These are phyloP conservation scores for Lerema accius DNA, from an alignment of 1,140 invertebrate genomes.

Conservation along the genomic window DNA sequence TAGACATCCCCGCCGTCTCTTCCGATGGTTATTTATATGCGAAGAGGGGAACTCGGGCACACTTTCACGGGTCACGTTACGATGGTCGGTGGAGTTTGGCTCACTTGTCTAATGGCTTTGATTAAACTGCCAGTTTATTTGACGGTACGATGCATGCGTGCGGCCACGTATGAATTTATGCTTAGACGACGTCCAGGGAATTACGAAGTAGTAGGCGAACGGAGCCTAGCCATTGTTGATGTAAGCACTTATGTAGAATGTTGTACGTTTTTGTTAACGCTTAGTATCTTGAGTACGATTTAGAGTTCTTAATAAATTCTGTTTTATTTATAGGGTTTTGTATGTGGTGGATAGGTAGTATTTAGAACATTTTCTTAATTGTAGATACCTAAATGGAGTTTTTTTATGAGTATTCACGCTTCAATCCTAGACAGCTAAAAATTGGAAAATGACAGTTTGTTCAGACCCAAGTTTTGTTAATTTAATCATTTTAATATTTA, in stretches of 20 bases:
- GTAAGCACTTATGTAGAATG: background rate
- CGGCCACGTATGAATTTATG: conserved; percentile 80
- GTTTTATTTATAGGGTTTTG: too few species aligned
- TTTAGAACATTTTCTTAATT: too few species aligned
- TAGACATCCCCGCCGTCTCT: conserved; percentile 52
- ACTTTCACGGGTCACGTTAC: conserved; percentile 56
- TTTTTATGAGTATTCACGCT: too few species aligned
- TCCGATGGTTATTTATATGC: conserved; percentile 39
- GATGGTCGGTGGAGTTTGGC: conserved; percentile 70
- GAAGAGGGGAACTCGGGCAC: conserved; percentile 39
- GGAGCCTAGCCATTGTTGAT: conserved; percentile 2
- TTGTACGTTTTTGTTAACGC: background rate
- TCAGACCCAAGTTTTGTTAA: too few species aligned
- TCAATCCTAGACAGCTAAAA: too few species aligned
- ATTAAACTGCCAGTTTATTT: conserved; percentile 83
- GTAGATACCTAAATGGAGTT: too few species aligned
- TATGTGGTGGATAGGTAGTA: too few species aligned
- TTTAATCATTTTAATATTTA: too few species aligned
- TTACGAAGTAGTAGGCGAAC: conserved; percentile 49
- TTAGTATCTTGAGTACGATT: background rate
- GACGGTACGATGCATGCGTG: conserved; percentile 79
- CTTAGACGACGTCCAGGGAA: conserved; percentile 68
- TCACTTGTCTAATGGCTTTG: conserved; percentile 82
- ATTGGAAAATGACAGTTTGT: too few species aligned
- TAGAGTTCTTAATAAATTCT: too few species aligned